Percentiles rank a stretch among this genome's conserved stretches.
Evolutionary conservation across 2,113 vertebrate species (phyloP).

Genomic region (Macaca mulatta): DNA sequence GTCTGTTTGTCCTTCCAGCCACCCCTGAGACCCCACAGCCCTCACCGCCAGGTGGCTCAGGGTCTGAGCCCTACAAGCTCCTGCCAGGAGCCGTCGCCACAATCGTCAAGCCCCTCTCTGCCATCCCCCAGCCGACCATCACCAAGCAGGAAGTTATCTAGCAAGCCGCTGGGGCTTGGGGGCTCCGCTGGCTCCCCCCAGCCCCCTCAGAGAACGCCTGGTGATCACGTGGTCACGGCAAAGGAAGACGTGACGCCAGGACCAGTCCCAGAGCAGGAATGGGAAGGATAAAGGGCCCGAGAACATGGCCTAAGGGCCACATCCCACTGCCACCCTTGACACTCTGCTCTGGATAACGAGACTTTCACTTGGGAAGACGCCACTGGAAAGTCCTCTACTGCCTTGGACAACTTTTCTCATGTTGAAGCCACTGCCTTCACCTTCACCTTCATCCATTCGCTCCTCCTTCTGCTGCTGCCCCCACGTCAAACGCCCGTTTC

Average conservation of each 20-base stretch:
- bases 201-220: slow-evolving; percentile 36
- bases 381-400: not conserved
- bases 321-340: not conserved
- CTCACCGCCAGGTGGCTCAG: slow-evolving; percentile 93
- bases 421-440: slow-evolving; percentile 42
- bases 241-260: not conserved
- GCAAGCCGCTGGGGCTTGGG: slow-evolving; percentile 63
- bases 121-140: slow-evolving; percentile 94
- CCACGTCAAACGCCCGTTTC: not conserved
- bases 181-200: slow-evolving; percentile 42
- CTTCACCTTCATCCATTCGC: slow-evolving; percentile 15
- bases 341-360: not conserved
- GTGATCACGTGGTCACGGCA: not conserved
- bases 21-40: slow-evolving; percentile 98
- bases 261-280: slow-evolving; percentile 31
- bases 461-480: not conserved
- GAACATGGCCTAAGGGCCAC: not conserved
- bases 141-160: slow-evolving; percentile 98
- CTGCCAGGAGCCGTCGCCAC: slow-evolving; percentile 94
- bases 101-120: slow-evolving; percentile 92
- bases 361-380: not conserved
- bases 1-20: slow-evolving; percentile 86
- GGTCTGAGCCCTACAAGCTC: slow-evolving; percentile 97
- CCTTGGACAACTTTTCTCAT: slow-evolving; percentile 19
- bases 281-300: not conserved